These are phyloP conservation scores for Rhea pennata DNA, from an alignment of 2,113 vertebrate genomes.

Conservation along the genomic window DNA sequence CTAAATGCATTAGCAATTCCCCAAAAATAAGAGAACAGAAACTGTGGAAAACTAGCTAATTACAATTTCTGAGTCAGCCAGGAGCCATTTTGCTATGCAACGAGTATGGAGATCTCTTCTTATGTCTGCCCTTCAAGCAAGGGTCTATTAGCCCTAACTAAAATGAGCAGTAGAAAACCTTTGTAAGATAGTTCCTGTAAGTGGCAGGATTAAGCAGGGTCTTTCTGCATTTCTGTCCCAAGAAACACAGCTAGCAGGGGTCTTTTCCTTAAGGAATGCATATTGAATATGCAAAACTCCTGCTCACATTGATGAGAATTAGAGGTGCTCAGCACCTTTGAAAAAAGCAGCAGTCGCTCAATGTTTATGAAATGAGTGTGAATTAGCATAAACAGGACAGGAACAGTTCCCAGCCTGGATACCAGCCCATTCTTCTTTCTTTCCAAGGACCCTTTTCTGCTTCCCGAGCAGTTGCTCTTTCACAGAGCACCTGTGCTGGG, in stretches of 20 bases:
- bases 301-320: not conserved
- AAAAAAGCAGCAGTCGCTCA: not conserved
- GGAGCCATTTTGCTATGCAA: not conserved
- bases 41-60: not conserved
- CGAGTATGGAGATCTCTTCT: not conserved
- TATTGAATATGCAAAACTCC: not conserved
- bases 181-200: not conserved
- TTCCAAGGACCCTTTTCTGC: slow-evolving; percentile 11
- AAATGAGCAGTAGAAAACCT: not conserved
- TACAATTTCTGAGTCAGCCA: not conserved
- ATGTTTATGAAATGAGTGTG: not conserved
- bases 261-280: not conserved
- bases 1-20: not conserved
- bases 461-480: slow-evolving; percentile 37
- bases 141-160: not conserved
- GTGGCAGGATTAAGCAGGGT: not conserved
- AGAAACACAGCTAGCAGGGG: not conserved
- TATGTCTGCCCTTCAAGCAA: not conserved
- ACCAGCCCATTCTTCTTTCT: slow-evolving; percentile 38
- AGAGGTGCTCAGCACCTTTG: slow-evolving; percentile 15
- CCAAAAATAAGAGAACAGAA: not conserved
- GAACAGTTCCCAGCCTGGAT: slow-evolving; percentile 20
- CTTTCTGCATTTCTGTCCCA: not conserved
- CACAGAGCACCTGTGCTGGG: slow-evolving; percentile 44
- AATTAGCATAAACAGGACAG: slow-evolving; percentile 21